Conservation (phyloP, 2,113 vertebrate species). For the Heterochromis multidens region DNA sequence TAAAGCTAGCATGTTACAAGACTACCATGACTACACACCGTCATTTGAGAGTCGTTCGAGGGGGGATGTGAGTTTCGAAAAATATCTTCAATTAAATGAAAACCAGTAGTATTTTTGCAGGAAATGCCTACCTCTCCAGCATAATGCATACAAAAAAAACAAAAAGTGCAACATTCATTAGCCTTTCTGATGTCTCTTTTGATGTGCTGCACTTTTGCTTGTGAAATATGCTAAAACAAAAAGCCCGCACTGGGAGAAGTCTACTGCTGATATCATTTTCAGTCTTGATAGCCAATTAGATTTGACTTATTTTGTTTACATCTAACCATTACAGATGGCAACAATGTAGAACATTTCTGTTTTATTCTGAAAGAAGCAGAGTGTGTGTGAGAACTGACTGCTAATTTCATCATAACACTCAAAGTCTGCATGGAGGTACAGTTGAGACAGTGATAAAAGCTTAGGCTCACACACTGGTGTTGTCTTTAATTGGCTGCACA, state of each 20-base stretch:
- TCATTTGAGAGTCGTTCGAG: too few species aligned
- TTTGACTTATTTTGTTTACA: background rate
- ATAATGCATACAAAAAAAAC: background rate
- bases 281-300: background rate
- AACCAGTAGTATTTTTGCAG: background rate
- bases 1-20: background rate
- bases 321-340: background rate
- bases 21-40: too few species aligned
- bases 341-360: background rate
- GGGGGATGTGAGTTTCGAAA: background rate
- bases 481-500: constrained; percentile 58
- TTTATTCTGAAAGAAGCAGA: background rate
- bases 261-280: background rate
- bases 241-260: background rate
- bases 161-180: background rate
- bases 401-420: constrained; percentile 46
- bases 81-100: background rate
- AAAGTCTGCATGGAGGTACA: background rate
- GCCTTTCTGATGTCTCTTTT: background rate
- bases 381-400: background rate
- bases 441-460: constrained; percentile 34
- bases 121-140: background rate
- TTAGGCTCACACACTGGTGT: background rate
- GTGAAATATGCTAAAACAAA: background rate
- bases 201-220: background rate